phyloP scores from a whole-genome alignment of 1,140 invertebrate species.

The Drosophila sturtevanti region DNA sequence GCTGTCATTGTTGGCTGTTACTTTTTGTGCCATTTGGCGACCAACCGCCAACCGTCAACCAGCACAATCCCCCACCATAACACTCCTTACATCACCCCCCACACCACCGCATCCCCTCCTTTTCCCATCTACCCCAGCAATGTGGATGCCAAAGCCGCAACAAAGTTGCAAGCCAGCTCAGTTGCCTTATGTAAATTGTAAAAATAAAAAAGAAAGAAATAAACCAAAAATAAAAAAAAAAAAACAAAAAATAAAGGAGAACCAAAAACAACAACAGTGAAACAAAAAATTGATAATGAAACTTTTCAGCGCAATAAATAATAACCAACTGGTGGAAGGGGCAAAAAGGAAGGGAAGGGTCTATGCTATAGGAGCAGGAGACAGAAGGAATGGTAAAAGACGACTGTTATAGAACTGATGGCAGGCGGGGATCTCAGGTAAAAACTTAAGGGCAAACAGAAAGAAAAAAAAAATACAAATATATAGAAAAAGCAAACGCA shows the following conservation, averaged over 20 bases:
- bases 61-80: constrained; percentile 11
- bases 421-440: neutral
- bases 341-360: neutral
- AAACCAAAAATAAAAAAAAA: constrained; percentile 25
- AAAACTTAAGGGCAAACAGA: constrained; percentile 5
- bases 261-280: constrained; percentile 1
- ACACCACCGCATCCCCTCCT: too few relatives aligned
- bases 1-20: constrained; percentile 63
- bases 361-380: too few relatives aligned
- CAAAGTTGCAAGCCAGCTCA: constrained; percentile 68
- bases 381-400: too few relatives aligned
- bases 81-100: too few relatives aligned
- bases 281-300: constrained; percentile 68
- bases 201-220: constrained; percentile 30
- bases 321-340: constrained; percentile 43
- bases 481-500: constrained; percentile 54
- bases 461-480: too few relatives aligned
- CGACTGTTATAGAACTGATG: too few relatives aligned
- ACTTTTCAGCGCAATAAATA: constrained; percentile 79
- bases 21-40: constrained; percentile 35
- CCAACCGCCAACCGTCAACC: neutral
- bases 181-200: constrained; percentile 74
- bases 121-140: constrained; percentile 10
- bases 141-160: constrained; percentile 54
- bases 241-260: constrained; percentile 12